Conservation (phyloP, 2,888 invertebrate genomes). For the Tetropium fuscum region DNA sequence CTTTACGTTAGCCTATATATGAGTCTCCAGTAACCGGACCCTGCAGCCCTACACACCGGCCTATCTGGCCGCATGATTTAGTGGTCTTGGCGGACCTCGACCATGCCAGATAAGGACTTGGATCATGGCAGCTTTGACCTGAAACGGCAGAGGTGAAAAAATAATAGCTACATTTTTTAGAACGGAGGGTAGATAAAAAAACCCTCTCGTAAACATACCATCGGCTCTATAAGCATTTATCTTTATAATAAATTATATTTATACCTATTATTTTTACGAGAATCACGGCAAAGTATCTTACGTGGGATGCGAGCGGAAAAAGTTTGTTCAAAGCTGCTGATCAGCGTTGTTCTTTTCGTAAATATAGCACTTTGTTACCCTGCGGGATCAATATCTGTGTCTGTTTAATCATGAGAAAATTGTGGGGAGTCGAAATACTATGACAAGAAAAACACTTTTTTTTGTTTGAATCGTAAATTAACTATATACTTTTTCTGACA, state of each 20-base stretch:
- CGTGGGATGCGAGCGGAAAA: slow-evolving; percentile 10
- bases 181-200: slow-evolving; percentile 56
- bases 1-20: slow-evolving; percentile 7
- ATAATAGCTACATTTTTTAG: slow-evolving; percentile 58
- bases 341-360: no score
- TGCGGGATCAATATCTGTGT: neutral
- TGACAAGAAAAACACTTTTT: no score
- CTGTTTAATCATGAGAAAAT: neutral
- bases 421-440: neutral
- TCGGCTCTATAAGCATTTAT: slow-evolving; percentile 50
- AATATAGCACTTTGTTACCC: neutral
- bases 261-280: slow-evolving; percentile 42
- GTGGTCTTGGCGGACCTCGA: slow-evolving; percentile 57
- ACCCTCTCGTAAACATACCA: slow-evolving; percentile 53
- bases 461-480: no score
- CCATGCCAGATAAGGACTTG: slow-evolving; percentile 56
- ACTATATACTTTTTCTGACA: no score
- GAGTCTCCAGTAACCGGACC: neutral
- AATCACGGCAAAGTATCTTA: slow-evolving; percentile 19
- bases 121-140: slow-evolving; percentile 58
- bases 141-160: slow-evolving; percentile 58
- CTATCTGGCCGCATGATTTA: slow-evolving; percentile 59
- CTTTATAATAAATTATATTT: slow-evolving; percentile 52
- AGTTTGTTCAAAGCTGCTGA: no score
- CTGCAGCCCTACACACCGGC: slow-evolving; percentile 8